These are phyloP conservation scores for Rhagologus leucostigma DNA, from an alignment of 2,113 vertebrate species.

Conservation along the genomic window DNA sequence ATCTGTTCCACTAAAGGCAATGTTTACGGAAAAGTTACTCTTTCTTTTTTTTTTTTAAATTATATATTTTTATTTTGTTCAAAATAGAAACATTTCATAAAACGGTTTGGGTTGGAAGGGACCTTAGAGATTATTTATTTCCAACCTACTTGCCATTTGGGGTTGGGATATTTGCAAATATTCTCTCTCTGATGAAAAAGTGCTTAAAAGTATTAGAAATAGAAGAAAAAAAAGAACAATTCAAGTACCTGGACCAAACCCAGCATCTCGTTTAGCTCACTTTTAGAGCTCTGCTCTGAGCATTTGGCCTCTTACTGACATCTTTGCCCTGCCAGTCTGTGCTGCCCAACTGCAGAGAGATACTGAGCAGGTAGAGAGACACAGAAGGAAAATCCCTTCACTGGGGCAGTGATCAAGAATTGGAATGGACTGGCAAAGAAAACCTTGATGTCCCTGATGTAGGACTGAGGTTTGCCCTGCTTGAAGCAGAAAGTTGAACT, in stretches of 20 bases:
- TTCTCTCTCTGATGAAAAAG: neutral
- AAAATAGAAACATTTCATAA: neutral
- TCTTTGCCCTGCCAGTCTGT: neutral
- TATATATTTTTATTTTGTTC: neutral
- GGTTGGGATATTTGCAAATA: neutral
- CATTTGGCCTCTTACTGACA: neutral
- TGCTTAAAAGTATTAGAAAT: neutral
- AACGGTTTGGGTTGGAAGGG: neutral
- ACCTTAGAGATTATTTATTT: neutral
- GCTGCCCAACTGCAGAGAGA: accelerated
- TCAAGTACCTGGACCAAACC: neutral
- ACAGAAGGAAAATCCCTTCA: neutral
- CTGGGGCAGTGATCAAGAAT: neutral
- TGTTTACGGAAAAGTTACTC: neutral
- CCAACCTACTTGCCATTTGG: too few species aligned
- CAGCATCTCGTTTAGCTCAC: neutral
- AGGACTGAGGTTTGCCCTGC: neutral
- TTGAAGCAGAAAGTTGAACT: neutral
- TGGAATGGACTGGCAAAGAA: neutral
- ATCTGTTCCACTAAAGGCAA: neutral
- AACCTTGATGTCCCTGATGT: too few species aligned
- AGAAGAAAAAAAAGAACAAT: neutral
- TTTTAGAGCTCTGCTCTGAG: neutral
- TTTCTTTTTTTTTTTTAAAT: neutral
- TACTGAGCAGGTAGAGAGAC: neutral